Percentiles rank a stretch among this genome's conserved stretches.
Evolutionary conservation across 1,140 invertebrate genomes (phyloP).

Genomic region (Drosophila ananassae): DNA sequence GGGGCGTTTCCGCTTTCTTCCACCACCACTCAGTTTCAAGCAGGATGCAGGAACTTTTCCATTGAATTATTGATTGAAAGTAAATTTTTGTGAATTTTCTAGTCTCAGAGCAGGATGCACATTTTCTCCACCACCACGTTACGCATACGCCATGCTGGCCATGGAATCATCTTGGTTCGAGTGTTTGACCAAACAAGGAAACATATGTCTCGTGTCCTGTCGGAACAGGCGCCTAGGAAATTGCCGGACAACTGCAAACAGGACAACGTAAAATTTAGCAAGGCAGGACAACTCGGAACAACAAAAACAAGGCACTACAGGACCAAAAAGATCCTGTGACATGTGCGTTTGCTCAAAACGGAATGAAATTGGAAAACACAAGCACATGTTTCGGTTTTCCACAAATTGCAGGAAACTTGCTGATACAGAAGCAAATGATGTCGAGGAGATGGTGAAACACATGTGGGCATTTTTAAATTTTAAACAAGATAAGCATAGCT

Average conservation of each 20-base stretch:
- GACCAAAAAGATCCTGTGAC: neutral
- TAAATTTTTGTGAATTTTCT: conserved; percentile 14
- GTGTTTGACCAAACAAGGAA: conserved; percentile 38
- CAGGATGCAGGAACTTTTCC: neutral
- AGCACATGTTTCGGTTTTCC: conserved; percentile 25
- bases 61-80: conserved; percentile 44
- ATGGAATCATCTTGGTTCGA: conserved; percentile 25
- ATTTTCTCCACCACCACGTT: conserved; percentile 20
- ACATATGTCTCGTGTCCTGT: conserved; percentile 36
- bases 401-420: conserved; percentile 21
- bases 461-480: neutral
- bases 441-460: neutral
- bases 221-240: conserved; percentile 19
- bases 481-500: neutral
- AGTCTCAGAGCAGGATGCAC: conserved; percentile 29
- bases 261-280: neutral
- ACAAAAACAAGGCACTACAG: neutral
- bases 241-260: conserved; percentile 26
- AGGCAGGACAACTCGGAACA: neutral
- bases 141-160: conserved; percentile 39
- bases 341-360: conserved; percentile 2
- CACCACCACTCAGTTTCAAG: neutral
- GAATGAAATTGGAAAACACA: conserved; percentile 24
- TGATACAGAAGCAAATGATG: conserved; percentile 18
- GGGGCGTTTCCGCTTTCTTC: neutral